phyloP scores from a whole-genome alignment of 2,797 vertebrate species.

The Vultur gryphus region DNA sequence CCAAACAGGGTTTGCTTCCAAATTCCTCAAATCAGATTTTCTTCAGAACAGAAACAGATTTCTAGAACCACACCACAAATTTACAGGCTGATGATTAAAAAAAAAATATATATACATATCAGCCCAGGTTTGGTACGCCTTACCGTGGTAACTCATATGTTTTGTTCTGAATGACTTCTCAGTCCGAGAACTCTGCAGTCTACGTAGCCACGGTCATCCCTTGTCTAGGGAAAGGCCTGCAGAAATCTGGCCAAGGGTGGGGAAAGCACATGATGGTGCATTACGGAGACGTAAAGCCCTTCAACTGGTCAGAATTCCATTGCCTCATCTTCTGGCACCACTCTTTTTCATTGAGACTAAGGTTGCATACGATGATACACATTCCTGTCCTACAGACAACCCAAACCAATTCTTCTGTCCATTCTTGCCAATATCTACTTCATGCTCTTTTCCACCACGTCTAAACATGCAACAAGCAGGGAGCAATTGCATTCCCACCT shows the following conservation, averaged over 20 bases:
- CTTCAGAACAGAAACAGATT: neutral
- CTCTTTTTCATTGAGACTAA: neutral
- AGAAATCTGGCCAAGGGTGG: neutral
- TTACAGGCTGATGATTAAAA: neutral
- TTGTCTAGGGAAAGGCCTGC: neutral
- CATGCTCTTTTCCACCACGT: neutral
- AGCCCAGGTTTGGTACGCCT: neutral
- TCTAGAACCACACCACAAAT: neutral
- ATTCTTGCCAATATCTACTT: neutral
- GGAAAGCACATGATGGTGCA: neutral
- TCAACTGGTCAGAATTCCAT: neutral
- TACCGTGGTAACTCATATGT: neutral
- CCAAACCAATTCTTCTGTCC: neutral
- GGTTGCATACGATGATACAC: neutral
- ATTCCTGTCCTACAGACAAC: neutral
- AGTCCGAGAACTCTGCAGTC: neutral
- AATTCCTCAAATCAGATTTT: neutral
- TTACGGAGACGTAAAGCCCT: neutral
- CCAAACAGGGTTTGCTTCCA: neutral
- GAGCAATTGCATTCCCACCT: neutral
- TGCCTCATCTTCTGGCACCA: neutral
- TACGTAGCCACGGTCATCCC: accelerated
- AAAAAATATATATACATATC: no score
- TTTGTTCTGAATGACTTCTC: neutral
- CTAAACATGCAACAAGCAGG: neutral